These are phyloP conservation scores for Agonopterix arenella DNA, from an alignment of 2,888 invertebrate species.

Conservation along the genomic window DNA sequence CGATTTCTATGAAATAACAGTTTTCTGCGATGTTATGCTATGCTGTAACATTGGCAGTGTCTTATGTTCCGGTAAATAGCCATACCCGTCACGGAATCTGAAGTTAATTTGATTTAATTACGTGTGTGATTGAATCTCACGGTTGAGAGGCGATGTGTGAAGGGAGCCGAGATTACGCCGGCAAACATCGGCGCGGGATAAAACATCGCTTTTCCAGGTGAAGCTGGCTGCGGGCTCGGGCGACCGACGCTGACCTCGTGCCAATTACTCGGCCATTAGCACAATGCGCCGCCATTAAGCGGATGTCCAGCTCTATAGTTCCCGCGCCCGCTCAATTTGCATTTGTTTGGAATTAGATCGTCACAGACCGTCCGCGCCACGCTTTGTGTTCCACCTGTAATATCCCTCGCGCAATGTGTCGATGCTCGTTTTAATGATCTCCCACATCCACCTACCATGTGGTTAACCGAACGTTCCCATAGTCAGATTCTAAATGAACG, in stretches of 20 bases:
- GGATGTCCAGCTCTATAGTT: slow-evolving; percentile 48
- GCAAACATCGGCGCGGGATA: slow-evolving; percentile 15
- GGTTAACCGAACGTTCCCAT: slow-evolving; percentile 39
- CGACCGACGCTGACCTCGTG: slow-evolving; percentile 44
- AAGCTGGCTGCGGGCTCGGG: slow-evolving; percentile 34
- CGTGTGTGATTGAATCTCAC: slow-evolving; percentile 46
- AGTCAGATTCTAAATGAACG: slow-evolving; percentile 16
- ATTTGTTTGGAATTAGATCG: slow-evolving; percentile 67
- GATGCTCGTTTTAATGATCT: slow-evolving; percentile 37
- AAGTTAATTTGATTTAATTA: slow-evolving; percentile 40
- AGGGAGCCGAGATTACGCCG: slow-evolving; percentile 16
- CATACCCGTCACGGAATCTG: slow-evolving; percentile 33
- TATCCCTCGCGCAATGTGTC: slow-evolving; percentile 24
- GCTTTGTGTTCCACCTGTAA: slow-evolving; percentile 48
- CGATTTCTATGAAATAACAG: too few relatives aligned
- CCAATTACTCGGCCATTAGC: slow-evolving; percentile 68
- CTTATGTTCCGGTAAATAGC: slow-evolving; percentile 21
- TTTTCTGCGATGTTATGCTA: too few relatives aligned
- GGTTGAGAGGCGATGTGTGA: slow-evolving; percentile 24
- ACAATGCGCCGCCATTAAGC: slow-evolving; percentile 63
- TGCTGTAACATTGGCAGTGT: too few relatives aligned
- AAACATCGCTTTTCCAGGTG: slow-evolving; percentile 31
- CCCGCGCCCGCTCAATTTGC: slow-evolving; percentile 52
- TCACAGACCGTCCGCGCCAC: slow-evolving; percentile 28
- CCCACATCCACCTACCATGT: slow-evolving; percentile 22